Evolutionary conservation across 1,140 invertebrate genomes (phyloP), one percentile per base, ranked within the genome.

Genomic region (Lerema accius): DNA sequence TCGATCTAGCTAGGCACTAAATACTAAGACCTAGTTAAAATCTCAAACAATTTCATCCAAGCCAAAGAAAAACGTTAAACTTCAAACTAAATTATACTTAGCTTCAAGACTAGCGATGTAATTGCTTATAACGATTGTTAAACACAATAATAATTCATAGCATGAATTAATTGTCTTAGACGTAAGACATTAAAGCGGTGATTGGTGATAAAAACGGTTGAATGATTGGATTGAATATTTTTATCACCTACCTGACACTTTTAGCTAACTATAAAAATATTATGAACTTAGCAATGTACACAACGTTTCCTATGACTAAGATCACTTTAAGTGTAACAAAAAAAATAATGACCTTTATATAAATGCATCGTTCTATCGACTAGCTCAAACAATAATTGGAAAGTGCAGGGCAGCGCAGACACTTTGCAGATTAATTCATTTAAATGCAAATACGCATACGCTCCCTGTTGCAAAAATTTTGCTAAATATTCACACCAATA

Each of bases 371-470:
- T 17, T 23, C 10, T 46, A 23, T 46, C 13, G 17, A 46, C 43
- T 23, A 46, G 43, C 17, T 19, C 43, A 23, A 46, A 23, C 43
- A 23, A 43, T 32, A 32, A 23, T 46, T 46, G 43, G 17, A 23
- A 46, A 10, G 16, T 10, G n/a, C 42, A 53, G 49, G 49, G 50
- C 50, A 23, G 37, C 17, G 23, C 23, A 6, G 11, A 19, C 14
- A 53, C 16, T 51, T 37, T 23, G 16, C 10, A n/a, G 17, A 19
- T 53, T 53, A 11, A 32, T 53, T 40, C 17, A 53, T 39, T 40
- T 53, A 39, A 53, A 53, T 23, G 50, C 50, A 39, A 9, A 53
- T 40, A 40, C 16, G 16, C 49, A 35, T 15, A 39, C 17, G 15
- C 15, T 51, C 32, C 15, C 14, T 39, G 49, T 51, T 37, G 49